These are phyloP conservation scores for Shinisaurus crocodilurus DNA, from an alignment of 2,113 vertebrate genomes.

Conservation along the genomic window DNA sequence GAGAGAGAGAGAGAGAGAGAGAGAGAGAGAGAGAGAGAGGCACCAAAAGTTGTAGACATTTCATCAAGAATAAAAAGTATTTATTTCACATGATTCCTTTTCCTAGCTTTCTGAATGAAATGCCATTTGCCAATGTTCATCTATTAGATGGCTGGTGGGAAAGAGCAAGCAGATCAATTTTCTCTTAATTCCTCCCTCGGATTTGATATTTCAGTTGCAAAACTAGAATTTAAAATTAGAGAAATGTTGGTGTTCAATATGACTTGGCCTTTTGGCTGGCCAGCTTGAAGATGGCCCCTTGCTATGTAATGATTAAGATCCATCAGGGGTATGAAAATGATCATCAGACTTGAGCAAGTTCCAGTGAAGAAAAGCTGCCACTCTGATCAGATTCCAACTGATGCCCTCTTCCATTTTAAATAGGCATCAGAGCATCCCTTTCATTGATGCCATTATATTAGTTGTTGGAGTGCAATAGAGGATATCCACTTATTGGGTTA, in stretches of 20 bases:
- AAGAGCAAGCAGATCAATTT: not conserved
- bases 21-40: conserved; percentile 9
- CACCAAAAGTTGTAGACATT: not conserved
- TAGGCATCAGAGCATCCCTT: not conserved
- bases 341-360: not conserved
- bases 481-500: not conserved
- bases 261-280: not conserved
- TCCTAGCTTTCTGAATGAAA: conserved; percentile 4
- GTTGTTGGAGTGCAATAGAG: not conserved
- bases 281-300: not conserved
- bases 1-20: conserved; percentile 14
- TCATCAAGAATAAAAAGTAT: not conserved
- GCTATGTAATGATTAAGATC: not conserved
- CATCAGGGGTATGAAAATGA: not conserved
- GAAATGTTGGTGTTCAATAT: not conserved
- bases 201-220: not conserved
- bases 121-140: conserved; percentile 6
- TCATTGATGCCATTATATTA: not conserved
- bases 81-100: not conserved
- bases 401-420: not conserved
- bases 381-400: not conserved
- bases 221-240: not conserved
- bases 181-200: not conserved
- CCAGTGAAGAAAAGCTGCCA: not conserved
- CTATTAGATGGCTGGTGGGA: not conserved